Evolutionary conservation across 2,113 vertebrate genomes (phyloP).

Genomic region (Anas platyrhynchos): DNA sequence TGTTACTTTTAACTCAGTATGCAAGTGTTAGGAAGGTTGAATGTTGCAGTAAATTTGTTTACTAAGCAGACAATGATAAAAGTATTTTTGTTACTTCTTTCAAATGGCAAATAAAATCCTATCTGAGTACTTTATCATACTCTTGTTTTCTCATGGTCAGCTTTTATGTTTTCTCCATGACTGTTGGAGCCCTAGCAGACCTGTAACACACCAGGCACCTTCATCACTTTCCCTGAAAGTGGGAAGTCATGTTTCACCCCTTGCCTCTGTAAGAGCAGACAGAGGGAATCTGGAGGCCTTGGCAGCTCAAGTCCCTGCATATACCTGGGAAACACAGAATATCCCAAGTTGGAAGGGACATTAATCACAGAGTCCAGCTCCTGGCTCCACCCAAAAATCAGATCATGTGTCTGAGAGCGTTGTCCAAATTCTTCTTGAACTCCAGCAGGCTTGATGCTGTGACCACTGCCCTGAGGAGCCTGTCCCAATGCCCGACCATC

Average conservation of each 20-base stretch:
- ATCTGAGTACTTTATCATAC: background rate
- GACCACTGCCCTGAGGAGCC: too few relatives aligned
- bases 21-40: background rate
- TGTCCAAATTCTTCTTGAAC: too few relatives aligned
- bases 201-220: background rate
- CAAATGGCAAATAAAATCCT: background rate
- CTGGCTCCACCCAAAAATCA: too few relatives aligned
- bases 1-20: background rate
- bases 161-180: background rate
- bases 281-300: background rate
- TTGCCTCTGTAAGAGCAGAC: background rate
- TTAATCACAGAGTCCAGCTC: too few relatives aligned
- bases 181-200: background rate
- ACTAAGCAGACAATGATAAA: background rate
- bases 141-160: background rate
- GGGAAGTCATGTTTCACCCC: background rate
- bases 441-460: too few relatives aligned
- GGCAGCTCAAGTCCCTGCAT: background rate
- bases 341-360: too few relatives aligned
- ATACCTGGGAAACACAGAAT: background rate
- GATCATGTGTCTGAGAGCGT: too few relatives aligned
- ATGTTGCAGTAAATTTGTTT: background rate
- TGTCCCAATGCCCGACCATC: too few relatives aligned
- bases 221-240: background rate
- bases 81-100: background rate